Base-by-base conservation (phyloP, 2,888 invertebrate genomes). In the Tiphia femorata region DNA sequence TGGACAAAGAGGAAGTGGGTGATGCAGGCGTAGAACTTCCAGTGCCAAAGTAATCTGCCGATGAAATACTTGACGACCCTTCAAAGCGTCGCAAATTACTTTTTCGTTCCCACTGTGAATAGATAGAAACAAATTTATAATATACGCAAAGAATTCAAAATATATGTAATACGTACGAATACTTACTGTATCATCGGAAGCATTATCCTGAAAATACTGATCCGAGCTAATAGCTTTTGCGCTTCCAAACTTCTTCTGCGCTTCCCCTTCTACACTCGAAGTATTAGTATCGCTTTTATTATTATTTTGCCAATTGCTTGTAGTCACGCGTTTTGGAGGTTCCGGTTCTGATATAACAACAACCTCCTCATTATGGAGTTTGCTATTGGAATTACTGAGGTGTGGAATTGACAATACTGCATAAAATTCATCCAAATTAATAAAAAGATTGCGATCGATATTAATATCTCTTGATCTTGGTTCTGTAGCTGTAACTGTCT, bases 141-240 rank as follows among this genome's bases (percentile, higher is more conserved):
- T 8, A n/a, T n/a, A n/a, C n/a, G n/a, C n/a, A n/a, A n/a, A 16
- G 27, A 40, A 25, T 25, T 17, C 17, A 20, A 30, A 21, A 49
- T 27, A 27, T 27, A 38, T 37, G 43, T 5, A 42, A 14, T 27
- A 29, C 14, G 30, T n/a, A n/a, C n/a, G n/a, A n/a, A n/a, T n/a
- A 75, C 81, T 77, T 72, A 86, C 86, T 64, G 86, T 85, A 70
- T 89, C 89, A 41, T 82, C 82, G 74, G 87, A 85, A 54, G 84
- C 80, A 58, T 88, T 88, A 73, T 92, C 93, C 5, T 93, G 93
- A 83, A 98, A 98, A 87, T 91, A 98, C 86, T 97, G 97, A 79
- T 97, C 96, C 0, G 98, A 98, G 55, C 98, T 98, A 78, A 99
- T 99, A 10, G 97, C 94, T 84, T 99, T 99, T 2, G 98, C 97